Conservation (phyloP, 2,113 vertebrate genomes). For the Oryzias curvinotus region DNA sequence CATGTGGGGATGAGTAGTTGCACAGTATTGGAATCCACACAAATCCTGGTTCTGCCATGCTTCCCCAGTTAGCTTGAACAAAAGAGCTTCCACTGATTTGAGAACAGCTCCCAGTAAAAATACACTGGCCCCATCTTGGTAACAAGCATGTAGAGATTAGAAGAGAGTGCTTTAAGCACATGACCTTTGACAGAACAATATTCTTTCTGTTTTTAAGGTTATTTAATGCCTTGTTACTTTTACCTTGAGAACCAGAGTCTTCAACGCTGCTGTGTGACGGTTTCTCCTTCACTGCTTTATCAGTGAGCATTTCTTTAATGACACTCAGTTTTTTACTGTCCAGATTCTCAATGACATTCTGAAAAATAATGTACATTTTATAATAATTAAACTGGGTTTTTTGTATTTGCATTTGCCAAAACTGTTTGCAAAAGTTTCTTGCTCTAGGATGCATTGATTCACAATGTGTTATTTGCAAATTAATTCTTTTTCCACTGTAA, state of each 20-base stretch:
- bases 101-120: slow-evolving; percentile 68
- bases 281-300: slow-evolving; percentile 49
- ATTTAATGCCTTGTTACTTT: neutral
- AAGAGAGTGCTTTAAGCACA: no score
- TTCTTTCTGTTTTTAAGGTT: neutral
- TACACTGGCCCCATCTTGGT: slow-evolving; percentile 51
- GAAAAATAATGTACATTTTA: slow-evolving; percentile 2
- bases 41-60: slow-evolving; percentile 57
- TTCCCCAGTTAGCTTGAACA: slow-evolving; percentile 60
- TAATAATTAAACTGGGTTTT: neutral
- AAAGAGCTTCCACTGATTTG: slow-evolving; percentile 65
- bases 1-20: slow-evolving; percentile 22
- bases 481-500: no score
- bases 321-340: slow-evolving; percentile 61
- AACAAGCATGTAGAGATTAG: neutral
- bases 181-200: neutral
- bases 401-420: no score
- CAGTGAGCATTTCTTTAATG: slow-evolving; percentile 53
- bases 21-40: slow-evolving; percentile 22
- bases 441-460: no score
- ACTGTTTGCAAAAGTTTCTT: no score
- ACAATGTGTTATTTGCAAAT: no score
- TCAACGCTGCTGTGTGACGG: slow-evolving; percentile 3
- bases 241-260: slow-evolving; percentile 56
- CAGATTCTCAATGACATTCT: slow-evolving; percentile 81